A percentile compares a stretch with the other conserved stretches of the same genome.
phyloP scores from a whole-genome alignment of 2,113 vertebrate species.

The Rattus norvegicus region GRCr8 NC_086029.1:70032001-70032500 shows the following conservation, averaged over 20 bases:
- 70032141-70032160: background rate
- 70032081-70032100: background rate
- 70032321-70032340: background rate
- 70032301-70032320: conserved; percentile 51
- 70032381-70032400: background rate
- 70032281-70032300: background rate
- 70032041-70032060: background rate
- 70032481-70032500: background rate
- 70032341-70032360: conserved; percentile 2
- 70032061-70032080: conserved; percentile 24
- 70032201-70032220: background rate
- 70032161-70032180: background rate
- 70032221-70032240: background rate
- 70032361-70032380: background rate
- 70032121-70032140: background rate
- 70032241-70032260: background rate
- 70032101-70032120: background rate
- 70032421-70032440: conserved; percentile 35
- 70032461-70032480: background rate
- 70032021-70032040: conserved; percentile 5
- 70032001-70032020: conserved; percentile 26
- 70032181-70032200: background rate
- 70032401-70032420: conserved; percentile 2
- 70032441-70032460: background rate
- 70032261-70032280: background rate